Evolutionary conservation across 2,113 vertebrate species (phyloP).

Genomic region (Proteles cristata): DNA sequence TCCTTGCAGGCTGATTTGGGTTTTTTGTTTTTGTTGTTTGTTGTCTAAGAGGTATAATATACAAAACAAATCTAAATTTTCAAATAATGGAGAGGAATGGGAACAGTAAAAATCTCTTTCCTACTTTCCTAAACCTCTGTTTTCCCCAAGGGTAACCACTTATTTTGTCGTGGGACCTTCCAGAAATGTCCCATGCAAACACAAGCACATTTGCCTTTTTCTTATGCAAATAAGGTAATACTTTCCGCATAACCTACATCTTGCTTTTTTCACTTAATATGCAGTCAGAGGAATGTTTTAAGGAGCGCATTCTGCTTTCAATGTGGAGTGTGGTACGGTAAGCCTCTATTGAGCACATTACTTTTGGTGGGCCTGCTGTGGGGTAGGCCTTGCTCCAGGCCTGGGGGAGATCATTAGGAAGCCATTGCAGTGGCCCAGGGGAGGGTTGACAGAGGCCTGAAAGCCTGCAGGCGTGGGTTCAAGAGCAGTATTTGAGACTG

Average conservation of each 20-base stretch:
- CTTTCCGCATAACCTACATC: background rate
- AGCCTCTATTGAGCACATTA: background rate
- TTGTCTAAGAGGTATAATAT: background rate
- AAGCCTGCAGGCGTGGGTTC: background rate
- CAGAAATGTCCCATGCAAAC: background rate
- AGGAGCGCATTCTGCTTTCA: background rate
- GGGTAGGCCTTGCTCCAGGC: background rate
- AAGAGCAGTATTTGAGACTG: background rate
- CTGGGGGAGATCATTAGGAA: background rate
- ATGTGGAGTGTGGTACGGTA: background rate
- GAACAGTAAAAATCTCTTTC: background rate
- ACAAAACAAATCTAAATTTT: background rate
- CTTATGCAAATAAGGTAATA: background rate
- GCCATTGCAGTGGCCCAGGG: too few relatives aligned
- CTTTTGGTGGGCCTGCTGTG: background rate
- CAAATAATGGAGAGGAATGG: background rate
- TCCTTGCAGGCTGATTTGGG: background rate
- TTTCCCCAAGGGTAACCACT: background rate
- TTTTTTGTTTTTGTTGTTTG: background rate
- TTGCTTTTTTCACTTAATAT: background rate
- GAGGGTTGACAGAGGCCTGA: background rate
- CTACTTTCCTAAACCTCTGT: background rate
- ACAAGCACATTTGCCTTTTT: background rate
- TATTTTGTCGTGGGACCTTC: background rate
- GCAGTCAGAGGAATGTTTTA: background rate